phyloP scores from a whole-genome alignment of 2,797 vertebrate species.

The Eulemur albifrons region DNA sequence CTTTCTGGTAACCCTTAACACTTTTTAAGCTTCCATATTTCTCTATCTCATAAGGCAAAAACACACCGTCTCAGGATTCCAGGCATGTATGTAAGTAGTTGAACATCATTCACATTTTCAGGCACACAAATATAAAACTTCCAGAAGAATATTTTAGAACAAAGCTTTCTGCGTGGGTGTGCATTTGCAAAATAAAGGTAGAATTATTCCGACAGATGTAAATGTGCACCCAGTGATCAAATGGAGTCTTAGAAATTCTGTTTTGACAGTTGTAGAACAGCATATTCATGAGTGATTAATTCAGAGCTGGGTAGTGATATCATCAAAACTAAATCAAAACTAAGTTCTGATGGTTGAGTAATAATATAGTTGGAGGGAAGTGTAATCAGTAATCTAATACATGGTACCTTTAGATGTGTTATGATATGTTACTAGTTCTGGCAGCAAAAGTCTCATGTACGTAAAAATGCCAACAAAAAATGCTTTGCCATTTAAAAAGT shows the following conservation, averaged over 20 bases:
- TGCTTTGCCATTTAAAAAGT: not conserved
- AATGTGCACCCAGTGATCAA: slow-evolving; percentile 79
- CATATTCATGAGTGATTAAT: slow-evolving; percentile 79
- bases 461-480: slow-evolving; percentile 43
- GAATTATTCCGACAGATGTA: slow-evolving; percentile 77
- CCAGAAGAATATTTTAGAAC: slow-evolving; percentile 80
- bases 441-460: not conserved
- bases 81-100: slow-evolving; percentile 43
- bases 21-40: slow-evolving; percentile 33
- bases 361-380: not conserved
- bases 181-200: slow-evolving; percentile 82
- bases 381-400: not conserved
- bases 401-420: not conserved
- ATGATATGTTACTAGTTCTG: not conserved
- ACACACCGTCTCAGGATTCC: not conserved
- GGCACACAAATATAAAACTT: slow-evolving; percentile 71
- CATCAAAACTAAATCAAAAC: slow-evolving; percentile 78
- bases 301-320: slow-evolving; percentile 61
- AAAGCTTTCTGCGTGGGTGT: slow-evolving; percentile 79
- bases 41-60: slow-evolving; percentile 61
- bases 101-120: slow-evolving; percentile 57
- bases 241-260: slow-evolving; percentile 76
- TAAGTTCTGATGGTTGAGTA: slow-evolving; percentile 54
- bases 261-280: slow-evolving; percentile 83
- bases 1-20: not conserved